Evolutionary conservation across 2,888 invertebrate species (phyloP), one percentile per base, ranked within the genome.

Genomic region (Thysanoteuthis rhombus): DNA sequence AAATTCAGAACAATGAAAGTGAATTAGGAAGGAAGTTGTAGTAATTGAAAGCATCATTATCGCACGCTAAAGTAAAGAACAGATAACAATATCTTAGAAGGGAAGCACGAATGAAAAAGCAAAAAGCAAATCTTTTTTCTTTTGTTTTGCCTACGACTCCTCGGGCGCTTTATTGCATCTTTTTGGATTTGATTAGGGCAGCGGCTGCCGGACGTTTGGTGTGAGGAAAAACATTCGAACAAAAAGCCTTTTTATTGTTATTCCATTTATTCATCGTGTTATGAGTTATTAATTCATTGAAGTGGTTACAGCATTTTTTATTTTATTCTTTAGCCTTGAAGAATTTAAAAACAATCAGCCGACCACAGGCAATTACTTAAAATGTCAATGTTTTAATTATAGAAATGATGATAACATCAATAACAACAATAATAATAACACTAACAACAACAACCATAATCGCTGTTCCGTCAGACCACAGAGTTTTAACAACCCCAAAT

Each of bases 1-100:
- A n/a, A 75, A 75, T 75, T 75, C 36, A 4, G 75, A 75, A 75
- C n/a, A 75, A 75, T 75, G n/a, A 16, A 75, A 75, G 36, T 75
- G 75, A 75, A 75, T 75, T 75, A 75, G 75, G 75, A 75, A 75
- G 75, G 75, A 75, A 75, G 75, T 75, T 75, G 75, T 75, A 75
- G 75, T 75, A 75, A 75, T 75, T 36, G 16, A 75, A 75, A 75
- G 75, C 36, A n/a, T 75, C n/a, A 75, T 75, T 75, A 75, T 75
- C 75, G 3, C n/a, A n/a, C 75, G 75, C 10, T n/a, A 36, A 75
- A 75, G 12, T 75, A 75, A n/a, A 75, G n/a, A 75, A 75, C n/a
- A n/a, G 75, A 75, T 75, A 75, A 75, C n/a, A 75, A n/a, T 75
- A 12, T 75, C 75, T 75, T 36, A n/a, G 75, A 75, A 75, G 52